phyloP scores from a whole-genome alignment of 92 coral and sea anemone genomes.

The Desmophyllum pertusum region DNA sequence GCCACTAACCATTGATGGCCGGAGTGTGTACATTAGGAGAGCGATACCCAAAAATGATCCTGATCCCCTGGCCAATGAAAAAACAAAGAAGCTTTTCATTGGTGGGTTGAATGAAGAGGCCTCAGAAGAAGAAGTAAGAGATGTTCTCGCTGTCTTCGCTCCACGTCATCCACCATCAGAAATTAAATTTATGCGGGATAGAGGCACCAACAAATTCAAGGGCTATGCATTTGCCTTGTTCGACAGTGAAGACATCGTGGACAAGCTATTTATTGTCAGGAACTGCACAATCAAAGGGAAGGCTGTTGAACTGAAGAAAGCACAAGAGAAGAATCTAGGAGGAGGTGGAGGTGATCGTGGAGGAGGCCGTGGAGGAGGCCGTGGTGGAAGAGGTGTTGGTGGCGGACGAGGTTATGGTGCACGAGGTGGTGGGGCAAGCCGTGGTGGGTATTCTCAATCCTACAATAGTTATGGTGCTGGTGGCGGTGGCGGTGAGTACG shows the following conservation, averaged over 20 bases:
- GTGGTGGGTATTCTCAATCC: constrained; percentile 21
- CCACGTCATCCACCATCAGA: constrained; percentile 60
- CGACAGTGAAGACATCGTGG: constrained; percentile 88
- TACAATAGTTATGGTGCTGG: constrained; percentile 45
- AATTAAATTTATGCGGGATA: constrained; percentile 71
- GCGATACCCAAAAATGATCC: constrained; percentile 95
- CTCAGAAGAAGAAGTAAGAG: constrained; percentile 67
- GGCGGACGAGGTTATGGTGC: constrained; percentile 53
- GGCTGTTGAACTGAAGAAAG: constrained; percentile 91
- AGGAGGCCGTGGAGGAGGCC: constrained; percentile 52
- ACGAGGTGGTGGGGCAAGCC: constrained; percentile 28
- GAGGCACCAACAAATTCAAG: constrained; percentile 62
- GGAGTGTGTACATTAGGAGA: constrained; percentile 74
- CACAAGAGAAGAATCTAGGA: constrained; percentile 75
- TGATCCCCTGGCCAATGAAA: constrained; percentile 70
- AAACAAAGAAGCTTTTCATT: constrained; percentile 92
- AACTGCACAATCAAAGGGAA: constrained; percentile 54
- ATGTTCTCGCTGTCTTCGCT: constrained; percentile 68
- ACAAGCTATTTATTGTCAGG: constrained; percentile 86
- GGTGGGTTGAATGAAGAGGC: constrained; percentile 87
- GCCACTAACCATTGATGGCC: constrained; percentile 78
- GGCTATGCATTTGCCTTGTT: constrained; percentile 82
- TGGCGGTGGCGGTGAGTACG: constrained; percentile 24
- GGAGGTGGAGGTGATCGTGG: constrained; percentile 69
- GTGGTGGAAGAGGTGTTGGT: constrained; percentile 49